Evolutionary conservation across 2,113 vertebrate genomes (phyloP), one percentile per base, ranked within the genome.

Genomic region (Butorides virescens): DNA sequence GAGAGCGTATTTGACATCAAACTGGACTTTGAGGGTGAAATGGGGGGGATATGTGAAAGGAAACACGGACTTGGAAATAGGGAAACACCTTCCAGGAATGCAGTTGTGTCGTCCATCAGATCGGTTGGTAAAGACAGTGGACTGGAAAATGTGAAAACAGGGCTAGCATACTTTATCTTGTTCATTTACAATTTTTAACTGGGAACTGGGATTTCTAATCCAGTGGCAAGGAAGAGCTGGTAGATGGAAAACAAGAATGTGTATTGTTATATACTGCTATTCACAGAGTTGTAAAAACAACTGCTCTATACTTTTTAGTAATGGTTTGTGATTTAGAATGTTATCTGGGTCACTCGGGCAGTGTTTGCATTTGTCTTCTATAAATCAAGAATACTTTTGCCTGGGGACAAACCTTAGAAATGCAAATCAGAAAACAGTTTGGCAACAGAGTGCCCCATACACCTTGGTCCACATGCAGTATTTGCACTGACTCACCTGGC

Each of bases 401-500:
- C 91, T 27, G 36, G 47, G 72, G 87, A 44, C 10, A 30, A 27
- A n/a, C 2, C 18, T 62, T 66, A 62, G 82, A 86, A 67, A 93
- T 59, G 59, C 71, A 93, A 39, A 84, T 53, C 47, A 50, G 63
- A 4, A 8, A 39, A 46, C 3, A 1, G 18, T 78, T 78, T 59
- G 74, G 47, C 53, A 81, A 27, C 59, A 15, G 34, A 79, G 39
- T 37, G 4, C 13, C 19, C 7, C 3, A 3, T 11, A 9, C 10
- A 6, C 8, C 8, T 23, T 20, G 44, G 27, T 36, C 7, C 20
- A 0, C 15, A 1, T 11, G 30, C 32, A 34, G 0, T 10, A 4
- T 61, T 87, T 49, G 2, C 50, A 20, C 20, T 21, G 44, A 2
- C 9, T 1, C 23, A 2, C 36, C 73, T 80, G 56, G 19, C 39